These are phyloP conservation scores for Epizoanthus stellaris DNA, from an alignment of 92 coral and sea anemone genomes.

Conservation along the genomic window DNA sequence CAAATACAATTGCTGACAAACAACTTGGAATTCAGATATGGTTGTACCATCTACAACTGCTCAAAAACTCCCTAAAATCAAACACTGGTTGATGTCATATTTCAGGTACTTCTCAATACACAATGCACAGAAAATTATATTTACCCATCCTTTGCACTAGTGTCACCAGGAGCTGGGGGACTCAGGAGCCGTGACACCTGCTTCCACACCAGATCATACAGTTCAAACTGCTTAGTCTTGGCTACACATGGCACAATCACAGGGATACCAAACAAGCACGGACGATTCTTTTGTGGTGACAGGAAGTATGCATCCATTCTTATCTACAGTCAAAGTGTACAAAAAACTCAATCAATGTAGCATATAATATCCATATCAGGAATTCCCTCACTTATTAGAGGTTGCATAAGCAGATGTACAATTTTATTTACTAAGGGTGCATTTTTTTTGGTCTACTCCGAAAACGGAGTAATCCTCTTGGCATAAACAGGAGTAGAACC, in stretches of 20 bases:
- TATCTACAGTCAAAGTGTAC: conserved; percentile 56
- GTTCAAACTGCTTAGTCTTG: conserved; percentile 80
- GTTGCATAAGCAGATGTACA: too few species aligned
- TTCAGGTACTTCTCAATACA: background rate
- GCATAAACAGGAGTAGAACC: too few species aligned
- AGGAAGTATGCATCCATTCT: conserved; percentile 92
- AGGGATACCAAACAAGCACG: conserved; percentile 95
- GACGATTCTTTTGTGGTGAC: conserved; percentile 97
- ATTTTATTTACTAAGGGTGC: too few species aligned
- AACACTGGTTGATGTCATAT: background rate
- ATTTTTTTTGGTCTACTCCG: too few species aligned
- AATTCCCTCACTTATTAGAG: too few species aligned
- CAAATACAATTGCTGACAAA: too few species aligned
- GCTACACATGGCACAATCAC: conserved; percentile 88
- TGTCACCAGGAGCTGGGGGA: conserved; percentile 97
- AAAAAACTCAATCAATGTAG: too few species aligned
- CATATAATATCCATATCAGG: too few species aligned
- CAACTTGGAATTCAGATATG: too few species aligned
- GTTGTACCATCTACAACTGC: too few species aligned
- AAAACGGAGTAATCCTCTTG: too few species aligned
- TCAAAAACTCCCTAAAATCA: too few species aligned
- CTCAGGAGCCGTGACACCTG: conserved; percentile 94
- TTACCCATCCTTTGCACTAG: conserved; percentile 76
- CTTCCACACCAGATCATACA: conserved; percentile 91
- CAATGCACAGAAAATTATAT: background rate